A percentile compares a stretch with the other conserved stretches of the same genome.
These are phyloP conservation scores for Halcyon leucocephala DNA, from an alignment of 2,797 vertebrate species.

Conservation along the genomic window DNA sequence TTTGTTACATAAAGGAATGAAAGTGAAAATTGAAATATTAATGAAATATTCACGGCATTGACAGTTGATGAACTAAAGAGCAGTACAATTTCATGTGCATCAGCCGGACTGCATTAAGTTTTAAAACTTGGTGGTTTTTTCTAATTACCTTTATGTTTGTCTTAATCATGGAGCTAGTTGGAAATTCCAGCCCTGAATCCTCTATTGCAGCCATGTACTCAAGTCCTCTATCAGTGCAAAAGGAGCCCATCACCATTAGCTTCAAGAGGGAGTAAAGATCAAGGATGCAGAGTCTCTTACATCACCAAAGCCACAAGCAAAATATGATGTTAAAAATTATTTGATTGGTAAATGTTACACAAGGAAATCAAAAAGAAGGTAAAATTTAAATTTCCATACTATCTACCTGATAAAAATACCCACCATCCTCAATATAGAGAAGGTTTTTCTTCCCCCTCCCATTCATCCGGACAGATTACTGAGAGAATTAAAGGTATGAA, in stretches of 20 bases:
- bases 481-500: not conserved
- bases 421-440: not conserved
- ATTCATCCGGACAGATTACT: not conserved
- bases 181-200: not conserved
- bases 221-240: not conserved
- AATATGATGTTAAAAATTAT: fast-evolving
- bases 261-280: not conserved
- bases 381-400: not conserved
- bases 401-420: not conserved
- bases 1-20: constrained; percentile 44
- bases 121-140: not conserved
- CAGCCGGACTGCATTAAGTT: constrained; percentile 43
- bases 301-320: not conserved
- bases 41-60: constrained; percentile 57
- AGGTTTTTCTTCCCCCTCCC: not conserved
- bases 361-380: not conserved
- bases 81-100: constrained; percentile 13
- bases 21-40: constrained; percentile 64
- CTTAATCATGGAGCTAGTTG: constrained; percentile 13
- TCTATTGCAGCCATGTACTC: not conserved
- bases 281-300: not conserved
- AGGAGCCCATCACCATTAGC: not conserved
- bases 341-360: not conserved
- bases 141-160: constrained; percentile 49
- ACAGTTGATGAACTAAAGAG: constrained; percentile 58